Evolutionary conservation across 2,888 invertebrate species (phyloP), one percentile per base, ranked within the genome.

Genomic region (Himalopsyche anomala): DNA sequence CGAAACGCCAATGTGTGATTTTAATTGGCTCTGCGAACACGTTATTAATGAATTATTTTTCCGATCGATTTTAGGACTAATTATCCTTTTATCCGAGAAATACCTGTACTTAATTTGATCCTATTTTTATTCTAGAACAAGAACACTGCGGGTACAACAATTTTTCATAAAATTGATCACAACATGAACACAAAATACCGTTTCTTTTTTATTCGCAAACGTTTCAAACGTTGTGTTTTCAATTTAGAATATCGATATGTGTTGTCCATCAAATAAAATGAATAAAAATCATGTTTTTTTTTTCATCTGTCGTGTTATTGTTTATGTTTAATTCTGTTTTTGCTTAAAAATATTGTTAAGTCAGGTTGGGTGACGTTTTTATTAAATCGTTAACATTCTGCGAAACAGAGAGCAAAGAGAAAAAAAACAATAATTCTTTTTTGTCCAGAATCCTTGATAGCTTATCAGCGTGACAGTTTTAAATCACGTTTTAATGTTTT

Each of bases 381-480:
- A 74, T 74, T 74, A 74, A 74, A 38, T 74, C 74, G 74, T 74
- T 38, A 74, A 74, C 28, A 74, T 74, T 74, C 36, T 8, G 6
- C 36, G 74, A 74, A 74, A 28, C 74, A 74, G 36, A 74, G 36
- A 74, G 74, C 74, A 36, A 74, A 74, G 15, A 74, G 15, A 74
- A 74, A 74, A 28, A 74, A 74, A 19, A 38, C 38, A 74, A 74
- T 74, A 74, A 74, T 74, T 74, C 74, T 62, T 62, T 62, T 62
- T 62, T 62, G 62, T 36, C 19, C 74, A 74, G 74, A 36, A 74
- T 74, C 74, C 74, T 36, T 12, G 74, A 74, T 74, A 74, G 74
- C 74, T 74, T 74, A 74, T 36, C 74, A 15, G 4, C 74, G 74
- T 74, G 74, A 74, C 74, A 36, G 19, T 74, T 74, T 74, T 74